Base-by-base conservation (phyloP, 2,888 invertebrate genomes). In the Heliconius ethilla region DNA sequence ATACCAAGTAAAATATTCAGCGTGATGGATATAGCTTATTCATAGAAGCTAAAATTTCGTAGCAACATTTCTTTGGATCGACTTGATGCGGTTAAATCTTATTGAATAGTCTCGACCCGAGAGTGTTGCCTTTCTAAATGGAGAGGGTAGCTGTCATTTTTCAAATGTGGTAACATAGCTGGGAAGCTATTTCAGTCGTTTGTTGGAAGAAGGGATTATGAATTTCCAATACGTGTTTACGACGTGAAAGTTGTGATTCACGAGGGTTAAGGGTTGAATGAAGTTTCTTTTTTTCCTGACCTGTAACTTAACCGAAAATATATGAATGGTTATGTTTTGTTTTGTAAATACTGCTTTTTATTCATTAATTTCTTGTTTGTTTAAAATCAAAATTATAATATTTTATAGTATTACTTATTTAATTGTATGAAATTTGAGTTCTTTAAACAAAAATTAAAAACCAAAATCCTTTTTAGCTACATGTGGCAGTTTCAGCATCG, bases 171-270 rank as follows among this genome's bases (percentile, higher is more conserved):
- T 80, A 78, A 78, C 75, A 78, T 78, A 70, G 40, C 63, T 59
- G 59, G 4, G 11, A 59, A 69, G 80, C 77, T 77, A 79, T 79
- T 79, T 79, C 75, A 78, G 75, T 77, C 78, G 79, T 80, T 78
- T 81, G 77, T 80, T 77, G 78, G 76, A 79, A 70, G 81, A 55
- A 77, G 59, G 75, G 80, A 75, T 81, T 82, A 79, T 82, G 81
- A 79, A 82, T 82, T 80, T 79, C 76, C 78, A 81, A 82, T 79
- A 75, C 75, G 75, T 79, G 81, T 77, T 80, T 80, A 79, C 76
- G 79, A 78, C 79, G 81, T 78, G 78, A 76, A 77, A 78, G 79
- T 81, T 79, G 78, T 80, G 70, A 78, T 78, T 78, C 75, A 73
- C 75, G 73, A 75, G 75, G 77, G 78, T 69, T 77, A 37, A 72